Conservation (phyloP, 30 jellyfish, hydroid and myxozoan genomes). For the Nemopilema nomurai region DNA sequence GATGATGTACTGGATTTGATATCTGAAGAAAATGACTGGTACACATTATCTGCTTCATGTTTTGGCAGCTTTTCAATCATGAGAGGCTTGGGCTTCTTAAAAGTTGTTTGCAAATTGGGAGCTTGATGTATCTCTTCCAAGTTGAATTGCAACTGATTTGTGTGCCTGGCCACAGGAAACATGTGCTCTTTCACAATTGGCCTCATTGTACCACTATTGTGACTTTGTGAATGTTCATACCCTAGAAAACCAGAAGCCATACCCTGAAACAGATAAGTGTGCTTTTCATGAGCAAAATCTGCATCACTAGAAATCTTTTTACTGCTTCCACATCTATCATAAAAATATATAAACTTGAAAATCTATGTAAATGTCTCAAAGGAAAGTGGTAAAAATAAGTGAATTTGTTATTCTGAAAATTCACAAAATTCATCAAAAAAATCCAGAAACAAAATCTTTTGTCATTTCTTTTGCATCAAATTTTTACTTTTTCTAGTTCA, state of each 20-base stretch:
- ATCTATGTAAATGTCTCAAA: too few species aligned
- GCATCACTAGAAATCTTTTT: too few species aligned
- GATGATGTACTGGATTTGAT: conserved; percentile 14
- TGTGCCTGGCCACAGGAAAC: conserved; percentile 5
- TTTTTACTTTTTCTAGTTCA: too few species aligned
- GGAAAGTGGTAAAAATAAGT: too few species aligned
- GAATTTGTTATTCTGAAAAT: too few species aligned
- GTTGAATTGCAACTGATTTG: conserved; percentile 71
- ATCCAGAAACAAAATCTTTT: too few species aligned
- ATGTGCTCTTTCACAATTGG: background rate
- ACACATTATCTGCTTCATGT: background rate
- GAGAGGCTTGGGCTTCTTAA: conserved; percentile 82
- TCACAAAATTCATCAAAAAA: too few species aligned
- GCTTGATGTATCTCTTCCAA: conserved; percentile 34
- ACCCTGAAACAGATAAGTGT: background rate
- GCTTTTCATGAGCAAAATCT: too few species aligned
- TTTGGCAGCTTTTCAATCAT: conserved; percentile 80
- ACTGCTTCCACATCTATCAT: too few species aligned
- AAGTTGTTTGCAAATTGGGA: conserved; percentile 48
- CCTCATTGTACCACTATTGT: background rate
- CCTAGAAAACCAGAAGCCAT: background rate
- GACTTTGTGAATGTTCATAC: too few species aligned
- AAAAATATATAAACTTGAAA: too few species aligned
- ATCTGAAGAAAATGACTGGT: background rate
- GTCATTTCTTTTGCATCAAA: too few species aligned